Evolutionary conservation across 2,888 invertebrate species (phyloP).

Genomic region (Fragum sueziense): DNA sequence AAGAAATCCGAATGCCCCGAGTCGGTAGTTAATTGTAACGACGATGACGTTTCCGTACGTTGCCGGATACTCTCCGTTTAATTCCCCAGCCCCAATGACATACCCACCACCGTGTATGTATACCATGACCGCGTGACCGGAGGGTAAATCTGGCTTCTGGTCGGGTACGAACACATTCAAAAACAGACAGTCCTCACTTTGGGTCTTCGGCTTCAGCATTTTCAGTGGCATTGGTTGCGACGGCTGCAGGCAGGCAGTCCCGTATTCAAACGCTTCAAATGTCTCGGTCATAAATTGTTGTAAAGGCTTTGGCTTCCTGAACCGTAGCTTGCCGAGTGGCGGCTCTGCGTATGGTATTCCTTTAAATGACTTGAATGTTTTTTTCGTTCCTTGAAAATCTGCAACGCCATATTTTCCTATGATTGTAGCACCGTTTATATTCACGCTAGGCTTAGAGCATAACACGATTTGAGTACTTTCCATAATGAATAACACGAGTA

Average conservation of each 20-base stretch:
- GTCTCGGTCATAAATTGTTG: neutral
- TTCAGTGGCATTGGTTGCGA: neutral
- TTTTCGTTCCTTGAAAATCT: neutral
- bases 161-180: slow-evolving; percentile 25
- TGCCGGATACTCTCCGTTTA: neutral
- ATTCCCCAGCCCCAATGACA: neutral
- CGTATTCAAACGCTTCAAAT: neutral
- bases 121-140: slow-evolving; percentile 23
- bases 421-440: neutral
- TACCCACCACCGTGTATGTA: slow-evolving; percentile 19
- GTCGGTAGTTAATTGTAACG: slow-evolving; percentile 23
- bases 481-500: too few relatives aligned
- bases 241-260: neutral
- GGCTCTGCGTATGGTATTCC: slow-evolving; percentile 17
- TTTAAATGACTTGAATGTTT: neutral
- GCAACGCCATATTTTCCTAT: slow-evolving; percentile 1
- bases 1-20: slow-evolving; percentile 23
- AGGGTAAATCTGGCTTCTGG: neutral
- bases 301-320: neutral
- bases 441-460: too few relatives aligned
- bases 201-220: neutral
- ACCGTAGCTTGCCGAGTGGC: neutral
- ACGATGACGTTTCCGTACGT: slow-evolving; percentile 14
- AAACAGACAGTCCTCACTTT: slow-evolving; percentile 14
- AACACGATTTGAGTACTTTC: too few relatives aligned